phyloP scores from a whole-genome alignment of 2,888 invertebrate genomes.

The Trileptium ribeirensis region DNA sequence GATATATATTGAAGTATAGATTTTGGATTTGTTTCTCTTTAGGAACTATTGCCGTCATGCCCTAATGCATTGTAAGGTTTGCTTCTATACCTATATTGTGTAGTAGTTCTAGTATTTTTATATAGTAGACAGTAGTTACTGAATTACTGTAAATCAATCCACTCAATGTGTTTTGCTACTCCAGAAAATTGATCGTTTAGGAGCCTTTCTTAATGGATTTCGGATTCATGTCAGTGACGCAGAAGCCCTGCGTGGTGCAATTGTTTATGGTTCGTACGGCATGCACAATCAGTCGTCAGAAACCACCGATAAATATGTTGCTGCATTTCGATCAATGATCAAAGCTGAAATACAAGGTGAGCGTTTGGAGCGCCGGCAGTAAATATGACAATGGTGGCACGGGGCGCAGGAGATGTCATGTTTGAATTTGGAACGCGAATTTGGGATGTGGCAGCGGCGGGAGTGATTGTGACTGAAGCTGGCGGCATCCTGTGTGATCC shows the following conservation, averaged over 20 bases:
- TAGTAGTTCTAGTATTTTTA: too few relatives aligned
- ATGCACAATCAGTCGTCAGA: not conserved
- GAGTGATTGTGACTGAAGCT: conserved; percentile 82
- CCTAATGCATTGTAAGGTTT: too few relatives aligned
- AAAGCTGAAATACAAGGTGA: not conserved
- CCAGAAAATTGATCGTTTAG: not conserved
- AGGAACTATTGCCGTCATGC: too few relatives aligned
- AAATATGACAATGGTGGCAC: conserved; percentile 85
- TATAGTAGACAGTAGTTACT: too few relatives aligned
- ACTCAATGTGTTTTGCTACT: too few relatives aligned
- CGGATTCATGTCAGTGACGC: not conserved
- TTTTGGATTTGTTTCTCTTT: too few relatives aligned
- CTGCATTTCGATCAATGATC: not conserved
- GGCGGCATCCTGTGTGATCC: conserved; percentile 86
- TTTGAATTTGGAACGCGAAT: conserved; percentile 88
- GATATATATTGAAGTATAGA: too few relatives aligned
- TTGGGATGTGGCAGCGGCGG: conserved; percentile 80
- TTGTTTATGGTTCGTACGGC: not conserved
- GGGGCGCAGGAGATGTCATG: conserved; percentile 63
- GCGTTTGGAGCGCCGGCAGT: conserved; percentile 59
- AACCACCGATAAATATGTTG: not conserved
- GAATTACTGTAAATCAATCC: too few relatives aligned
- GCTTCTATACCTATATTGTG: too few relatives aligned
- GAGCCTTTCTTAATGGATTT: not conserved
- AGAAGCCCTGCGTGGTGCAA: not conserved